Evolutionary conservation across 2,888 invertebrate species (phyloP), one percentile per base, ranked within the genome.

Genomic region (Abscondita cerata): DNA sequence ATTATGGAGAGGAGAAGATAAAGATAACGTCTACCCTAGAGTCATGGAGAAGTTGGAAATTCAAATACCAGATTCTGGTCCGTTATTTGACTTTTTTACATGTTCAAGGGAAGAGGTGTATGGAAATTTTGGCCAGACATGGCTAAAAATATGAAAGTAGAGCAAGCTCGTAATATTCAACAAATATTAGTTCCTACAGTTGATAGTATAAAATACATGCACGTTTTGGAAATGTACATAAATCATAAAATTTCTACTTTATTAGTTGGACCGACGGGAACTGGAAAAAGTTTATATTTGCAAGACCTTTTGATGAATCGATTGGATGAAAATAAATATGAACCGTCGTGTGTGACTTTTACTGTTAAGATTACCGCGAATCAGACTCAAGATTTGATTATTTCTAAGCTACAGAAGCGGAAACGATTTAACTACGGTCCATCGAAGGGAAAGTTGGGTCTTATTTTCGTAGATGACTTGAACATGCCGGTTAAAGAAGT

Each of bases 111-210:
- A 40, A 91, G 93, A 77, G 96, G 96, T 0, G 84, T 84, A 51
- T 97, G 96, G 96, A 92, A 91, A 74, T 88, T 88, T 53, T 96
- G 93, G 90, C 87, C 87, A 1, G 96, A 96, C 58, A 75, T 89
- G 51, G 87, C 92, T 0, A 87, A 86, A 73, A 75, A 79, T 40
- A 83, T 84, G 76, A 87, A 89, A 58, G 79, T 88, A 4, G 83
- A 89, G 13, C 88, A 89, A 71, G 84, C 86, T 65, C 83, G 85
- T 31, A 89, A 89, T 75, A 83, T 89, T 59, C 80, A 87, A 11
- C 87, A 88, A 77, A 85, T 91, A 54, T 83, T 94, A 46, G 87
- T 96, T 40, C 94, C 95, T 8, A 96, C 96, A 0, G 83, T 92
- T 46, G 96, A 96, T 76, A 92, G 94, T 0, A 89, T 90, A 47